Base-by-base conservation (phyloP, 2,888 invertebrate species). In the Physocephala rufipes region DNA sequence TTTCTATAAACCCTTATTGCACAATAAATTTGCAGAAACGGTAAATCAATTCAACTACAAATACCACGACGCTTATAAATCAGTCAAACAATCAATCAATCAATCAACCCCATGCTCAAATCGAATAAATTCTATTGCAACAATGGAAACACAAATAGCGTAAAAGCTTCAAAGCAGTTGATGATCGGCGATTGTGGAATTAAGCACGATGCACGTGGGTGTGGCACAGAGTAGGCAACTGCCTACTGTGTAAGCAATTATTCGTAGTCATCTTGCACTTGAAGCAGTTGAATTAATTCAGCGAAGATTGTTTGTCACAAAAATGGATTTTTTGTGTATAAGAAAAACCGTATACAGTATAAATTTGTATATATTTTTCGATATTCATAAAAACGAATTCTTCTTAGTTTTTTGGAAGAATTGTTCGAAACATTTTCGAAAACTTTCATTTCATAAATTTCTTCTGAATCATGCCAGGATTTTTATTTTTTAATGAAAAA, bases 101-200 rank as follows among this genome's bases (percentile, higher is more conserved):
- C 67, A 45, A 47, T 67, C 67, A 28, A 67, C 58, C 67, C 53
- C 53, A 16, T 15, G 55, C 28, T 21, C 30, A 59, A 67, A 45
- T 45, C 45, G 9, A 45, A 59, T 67, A 67, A 67, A 67, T 67
- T 67, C 30, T 59, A 67, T 43, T 43, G n/a, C 58, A 67, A 67
- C 67, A 67, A 67, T 66, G 36, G 24, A 51, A 43, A 24, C 67
- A 67, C 36, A 36, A n/a, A 9, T 36, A 36, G 36, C 36, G 36
- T 9, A n/a, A n/a, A n/a, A 36, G 36, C 36, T 9, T 36, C 36
- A 36, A 9, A 36, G 36, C 36, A 9, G 9, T 36, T 36, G 36
- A 36, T 36, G 36, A 9, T 36, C 5, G 36, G 5, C 36, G 36
- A 36, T 36, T 36, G 36, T 9, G 36, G 36, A 36, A 36, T 36